These are phyloP conservation scores for Caenorhabditis tropicalis DNA, from an alignment of 1,140 invertebrate genomes.

Conservation along the genomic window DNA sequence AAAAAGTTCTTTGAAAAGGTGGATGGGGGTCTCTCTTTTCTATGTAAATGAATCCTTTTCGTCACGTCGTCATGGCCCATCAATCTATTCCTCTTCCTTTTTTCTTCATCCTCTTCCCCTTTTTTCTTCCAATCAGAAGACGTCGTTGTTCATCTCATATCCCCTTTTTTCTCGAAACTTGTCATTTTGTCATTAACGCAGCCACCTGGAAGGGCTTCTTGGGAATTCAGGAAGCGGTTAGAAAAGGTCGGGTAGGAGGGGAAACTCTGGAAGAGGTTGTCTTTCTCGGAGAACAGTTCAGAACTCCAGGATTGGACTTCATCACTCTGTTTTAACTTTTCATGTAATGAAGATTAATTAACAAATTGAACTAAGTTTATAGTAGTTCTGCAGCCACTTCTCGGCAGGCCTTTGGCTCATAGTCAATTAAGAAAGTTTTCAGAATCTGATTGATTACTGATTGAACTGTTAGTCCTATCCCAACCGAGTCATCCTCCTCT, in stretches of 20 bases:
- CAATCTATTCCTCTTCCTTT: slow-evolving; percentile 25
- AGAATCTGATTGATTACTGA: too few species aligned
- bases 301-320: too few species aligned
- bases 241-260: background rate
- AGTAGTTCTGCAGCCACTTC: too few species aligned
- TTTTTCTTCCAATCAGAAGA: background rate
- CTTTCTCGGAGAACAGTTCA: too few species aligned
- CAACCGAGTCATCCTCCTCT: too few species aligned
- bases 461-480: too few species aligned
- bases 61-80: slow-evolving; percentile 47
- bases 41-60: slow-evolving; percentile 37
- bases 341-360: too few species aligned
- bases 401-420: too few species aligned
- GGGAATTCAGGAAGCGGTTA: background rate
- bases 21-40: background rate
- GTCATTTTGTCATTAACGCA: slow-evolving; percentile 35
- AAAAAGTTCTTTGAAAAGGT: background rate
- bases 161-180: slow-evolving; percentile 1
- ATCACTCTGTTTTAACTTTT: too few species aligned
- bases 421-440: too few species aligned
- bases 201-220: slow-evolving; percentile 6
- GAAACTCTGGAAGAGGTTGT: too few species aligned
- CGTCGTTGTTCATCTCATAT: slow-evolving; percentile 38
- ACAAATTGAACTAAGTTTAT: too few species aligned
- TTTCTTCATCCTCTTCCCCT: background rate